Conservation (phyloP, 2,113 vertebrate species). For the Brachionichthys hirsutus region DNA sequence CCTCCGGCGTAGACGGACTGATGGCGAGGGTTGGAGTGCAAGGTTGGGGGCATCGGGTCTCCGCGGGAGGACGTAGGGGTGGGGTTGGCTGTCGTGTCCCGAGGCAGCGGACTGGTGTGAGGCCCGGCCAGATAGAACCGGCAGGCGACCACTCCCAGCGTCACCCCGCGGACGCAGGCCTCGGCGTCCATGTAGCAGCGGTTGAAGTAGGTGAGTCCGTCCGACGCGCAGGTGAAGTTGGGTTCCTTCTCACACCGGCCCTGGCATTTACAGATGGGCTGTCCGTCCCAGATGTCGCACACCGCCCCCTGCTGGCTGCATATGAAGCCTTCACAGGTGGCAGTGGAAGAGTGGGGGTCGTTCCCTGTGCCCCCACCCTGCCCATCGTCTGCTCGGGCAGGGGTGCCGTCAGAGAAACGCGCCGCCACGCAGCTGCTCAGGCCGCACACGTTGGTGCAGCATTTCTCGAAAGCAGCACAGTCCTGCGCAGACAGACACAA, state of each 20-base stretch:
- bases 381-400: conserved; percentile 49
- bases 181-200: conserved; percentile 98
- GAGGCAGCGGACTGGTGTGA: conserved; percentile 83
- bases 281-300: conserved; percentile 94
- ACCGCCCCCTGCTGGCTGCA: conserved; percentile 92
- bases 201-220: conserved; percentile 98
- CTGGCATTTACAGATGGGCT: conserved; percentile 92
- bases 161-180: conserved; percentile 87
- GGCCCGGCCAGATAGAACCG: conserved; percentile 89
- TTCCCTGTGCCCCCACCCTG: conserved; percentile 28
- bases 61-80: conserved; percentile 77
- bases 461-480: conserved; percentile 89
- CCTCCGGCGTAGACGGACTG: conserved; percentile 86
- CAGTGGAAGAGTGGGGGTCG: conserved; percentile 12
- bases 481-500: conserved; percentile 75
- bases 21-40: conserved; percentile 89
- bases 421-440: conserved; percentile 92
- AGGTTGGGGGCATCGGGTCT: conserved; percentile 81
- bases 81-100: conserved; percentile 83
- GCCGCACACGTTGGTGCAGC: conserved; percentile 96
- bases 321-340: conserved; percentile 85
- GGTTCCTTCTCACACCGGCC: conserved; percentile 96
- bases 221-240: conserved; percentile 93
- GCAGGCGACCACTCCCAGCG: conserved; percentile 85
- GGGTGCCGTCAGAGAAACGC: conserved; percentile 83